Conservation (phyloP, 64 coral and sea anemone species). For the Dendrophyllia cribrosa region DNA sequence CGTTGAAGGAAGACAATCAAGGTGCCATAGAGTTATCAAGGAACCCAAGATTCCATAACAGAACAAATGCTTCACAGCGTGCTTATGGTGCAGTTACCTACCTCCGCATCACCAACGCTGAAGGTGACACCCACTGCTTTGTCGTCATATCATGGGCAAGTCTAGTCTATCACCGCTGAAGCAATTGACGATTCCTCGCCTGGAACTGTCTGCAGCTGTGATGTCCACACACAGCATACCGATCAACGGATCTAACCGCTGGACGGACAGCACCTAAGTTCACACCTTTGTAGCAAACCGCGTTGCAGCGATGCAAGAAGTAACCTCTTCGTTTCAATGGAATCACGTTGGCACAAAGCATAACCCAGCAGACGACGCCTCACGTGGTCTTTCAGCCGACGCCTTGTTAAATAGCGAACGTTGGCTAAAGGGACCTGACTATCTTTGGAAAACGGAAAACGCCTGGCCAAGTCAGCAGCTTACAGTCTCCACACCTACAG, state of each 20-base stretch:
- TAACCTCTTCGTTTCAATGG: not conserved
- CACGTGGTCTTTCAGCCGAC: not conserved
- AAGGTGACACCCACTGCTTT: not conserved
- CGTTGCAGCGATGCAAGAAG: not conserved
- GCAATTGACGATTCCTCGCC: not conserved
- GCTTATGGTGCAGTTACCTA: slow-evolving; percentile 10
- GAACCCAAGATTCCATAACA: no score
- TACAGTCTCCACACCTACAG: not conserved
- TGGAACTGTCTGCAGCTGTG: not conserved
- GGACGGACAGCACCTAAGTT: slow-evolving; percentile 20
- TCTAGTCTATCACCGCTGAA: not conserved
- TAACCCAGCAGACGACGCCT: slow-evolving; percentile 44
- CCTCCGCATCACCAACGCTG: not conserved
- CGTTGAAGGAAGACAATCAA: no score
- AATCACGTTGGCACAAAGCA: slow-evolving; percentile 4
- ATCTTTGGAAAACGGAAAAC: slow-evolving; percentile 41
- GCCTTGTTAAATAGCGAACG: slow-evolving; percentile 32
- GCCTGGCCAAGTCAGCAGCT: slow-evolving; percentile 44
- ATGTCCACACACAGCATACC: not conserved
- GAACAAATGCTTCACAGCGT: not conserved
- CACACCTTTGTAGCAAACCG: not conserved
- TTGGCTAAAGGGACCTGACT: slow-evolving; percentile 28
- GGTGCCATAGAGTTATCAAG: no score
- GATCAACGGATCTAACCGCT: not conserved
- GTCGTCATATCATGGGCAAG: slow-evolving; percentile 11